A percentile compares a stretch with the other conserved stretches of the same genome.
phyloP scores from a whole-genome alignment of 1,140 invertebrate genomes.

The Brachionus rotundiformis region DNA sequence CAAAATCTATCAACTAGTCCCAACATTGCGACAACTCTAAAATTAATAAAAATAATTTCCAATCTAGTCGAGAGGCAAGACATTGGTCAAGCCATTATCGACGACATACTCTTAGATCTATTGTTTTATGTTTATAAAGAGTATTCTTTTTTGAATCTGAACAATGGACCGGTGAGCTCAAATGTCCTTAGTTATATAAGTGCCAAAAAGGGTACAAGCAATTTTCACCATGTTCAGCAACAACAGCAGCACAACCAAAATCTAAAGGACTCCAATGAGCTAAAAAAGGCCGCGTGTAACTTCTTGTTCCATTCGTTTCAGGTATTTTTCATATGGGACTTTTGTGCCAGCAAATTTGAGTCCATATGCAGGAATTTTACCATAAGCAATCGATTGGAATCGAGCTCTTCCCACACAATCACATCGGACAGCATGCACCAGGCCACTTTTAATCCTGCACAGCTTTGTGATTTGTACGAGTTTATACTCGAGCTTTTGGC shows the following conservation, averaged over 20 bases:
- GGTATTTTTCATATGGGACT: slow-evolving; percentile 82
- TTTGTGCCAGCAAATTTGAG: slow-evolving; percentile 73
- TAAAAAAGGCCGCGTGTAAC: slow-evolving; percentile 68
- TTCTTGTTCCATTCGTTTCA: slow-evolving; percentile 81
- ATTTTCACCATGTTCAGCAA: slow-evolving; percentile 38
- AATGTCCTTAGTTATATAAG: neutral
- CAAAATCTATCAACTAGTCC: slow-evolving; percentile 4
- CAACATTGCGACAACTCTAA: slow-evolving; percentile 67
- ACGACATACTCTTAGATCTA: slow-evolving; percentile 81
- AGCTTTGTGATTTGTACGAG: slow-evolving; percentile 73
- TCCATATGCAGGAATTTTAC: slow-evolving; percentile 66
- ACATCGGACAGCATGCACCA: slow-evolving; percentile 35
- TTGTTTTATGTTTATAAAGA: slow-evolving; percentile 70
- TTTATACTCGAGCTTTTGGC: slow-evolving; percentile 79
- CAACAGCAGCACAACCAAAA: slow-evolving; percentile 31
- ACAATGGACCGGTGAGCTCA: slow-evolving; percentile 19
- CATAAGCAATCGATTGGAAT: neutral
- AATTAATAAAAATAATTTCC: slow-evolving; percentile 80
- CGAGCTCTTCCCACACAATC: slow-evolving; percentile 16
- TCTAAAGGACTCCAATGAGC: slow-evolving; percentile 6
- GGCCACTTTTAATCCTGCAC: slow-evolving; percentile 58
- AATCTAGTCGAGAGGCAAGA: slow-evolving; percentile 85
- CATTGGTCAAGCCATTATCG: slow-evolving; percentile 80
- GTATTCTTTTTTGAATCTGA: slow-evolving; percentile 53
- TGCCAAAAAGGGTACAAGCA: neutral